These are phyloP conservation scores for Chelon auratus DNA, from an alignment of 2,797 vertebrate species.

Conservation along the genomic window DNA sequence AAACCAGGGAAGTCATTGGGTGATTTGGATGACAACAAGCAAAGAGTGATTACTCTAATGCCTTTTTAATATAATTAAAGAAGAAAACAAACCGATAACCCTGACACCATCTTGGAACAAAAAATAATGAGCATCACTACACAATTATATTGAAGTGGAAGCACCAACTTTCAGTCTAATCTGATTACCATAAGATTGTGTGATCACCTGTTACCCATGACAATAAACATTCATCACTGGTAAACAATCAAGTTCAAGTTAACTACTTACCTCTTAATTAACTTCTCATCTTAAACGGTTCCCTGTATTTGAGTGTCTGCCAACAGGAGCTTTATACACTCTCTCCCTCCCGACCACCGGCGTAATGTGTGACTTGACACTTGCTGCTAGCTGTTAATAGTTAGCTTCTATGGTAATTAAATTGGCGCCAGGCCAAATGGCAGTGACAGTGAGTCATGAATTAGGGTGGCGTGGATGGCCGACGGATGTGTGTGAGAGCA, in stretches of 20 bases:
- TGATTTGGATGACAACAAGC: slow-evolving; percentile 17
- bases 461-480: slow-evolving; percentile 46
- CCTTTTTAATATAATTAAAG: slow-evolving; percentile 25
- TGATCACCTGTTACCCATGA: background rate
- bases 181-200: slow-evolving; percentile 5
- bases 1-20: slow-evolving; percentile 5
- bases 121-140: background rate
- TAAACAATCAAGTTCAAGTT: slow-evolving; percentile 31
- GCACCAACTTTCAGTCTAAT: background rate
- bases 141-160: background rate
- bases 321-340: slow-evolving; percentile 47
- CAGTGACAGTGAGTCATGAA: slow-evolving; percentile 61
- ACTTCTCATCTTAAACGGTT: slow-evolving; percentile 40
- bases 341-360: slow-evolving; percentile 38
- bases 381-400: slow-evolving; percentile 74
- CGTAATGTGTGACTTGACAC: slow-evolving; percentile 61
- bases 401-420: slow-evolving; percentile 84
- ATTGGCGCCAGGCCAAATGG: slow-evolving; percentile 77
- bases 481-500: slow-evolving; percentile 38
- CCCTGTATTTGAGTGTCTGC: slow-evolving; percentile 38
- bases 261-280: slow-evolving; percentile 43
- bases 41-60: slow-evolving; percentile 21
- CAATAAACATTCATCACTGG: background rate
- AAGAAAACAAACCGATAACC: background rate
- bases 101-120: slow-evolving; percentile 8